Percentiles rank a stretch among this genome's conserved stretches.
These are phyloP conservation scores for Dicrurus megarhynchus DNA, from an alignment of 2,113 vertebrate genomes.

Conservation along the genomic window DNA sequence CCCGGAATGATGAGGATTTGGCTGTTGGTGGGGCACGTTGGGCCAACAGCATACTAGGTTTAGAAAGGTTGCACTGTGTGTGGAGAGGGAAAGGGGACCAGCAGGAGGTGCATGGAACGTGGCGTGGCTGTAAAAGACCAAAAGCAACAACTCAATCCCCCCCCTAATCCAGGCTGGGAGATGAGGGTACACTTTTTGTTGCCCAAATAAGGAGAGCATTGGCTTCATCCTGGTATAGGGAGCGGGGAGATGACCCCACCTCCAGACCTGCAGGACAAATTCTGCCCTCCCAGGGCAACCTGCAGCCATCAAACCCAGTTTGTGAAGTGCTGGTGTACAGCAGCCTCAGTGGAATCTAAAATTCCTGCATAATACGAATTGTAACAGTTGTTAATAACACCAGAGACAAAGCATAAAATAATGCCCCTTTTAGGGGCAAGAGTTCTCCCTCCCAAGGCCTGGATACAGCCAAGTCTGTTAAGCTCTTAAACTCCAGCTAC, in stretches of 20 bases:
- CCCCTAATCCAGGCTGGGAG: not conserved
- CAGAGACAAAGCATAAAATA: not conserved
- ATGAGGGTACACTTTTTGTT: not conserved
- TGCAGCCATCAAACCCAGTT: not conserved
- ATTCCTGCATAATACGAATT: not conserved
- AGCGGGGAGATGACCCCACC: accelerated
- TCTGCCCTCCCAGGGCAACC: not conserved
- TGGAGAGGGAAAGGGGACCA: not conserved
- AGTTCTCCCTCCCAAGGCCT: not conserved
- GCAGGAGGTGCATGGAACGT: not conserved
- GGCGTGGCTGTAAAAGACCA: not conserved
- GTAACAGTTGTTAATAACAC: not conserved
- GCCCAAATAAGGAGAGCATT: not conserved
- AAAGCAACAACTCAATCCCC: not conserved
- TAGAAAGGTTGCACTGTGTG: not conserved
- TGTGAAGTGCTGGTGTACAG: not conserved
- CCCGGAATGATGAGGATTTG: not conserved
- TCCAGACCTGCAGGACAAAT: not conserved
- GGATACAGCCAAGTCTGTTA: not conserved
- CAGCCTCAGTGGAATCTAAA: not conserved
- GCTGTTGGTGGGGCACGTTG: not conserved
- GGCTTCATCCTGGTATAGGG: accelerated
- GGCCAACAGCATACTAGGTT: not conserved
- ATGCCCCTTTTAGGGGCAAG: accelerated
- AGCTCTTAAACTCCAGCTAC: not conserved